Evolutionary conservation across 2,888 invertebrate species (phyloP).

Genomic region (Mythimna lalbum): DNA sequence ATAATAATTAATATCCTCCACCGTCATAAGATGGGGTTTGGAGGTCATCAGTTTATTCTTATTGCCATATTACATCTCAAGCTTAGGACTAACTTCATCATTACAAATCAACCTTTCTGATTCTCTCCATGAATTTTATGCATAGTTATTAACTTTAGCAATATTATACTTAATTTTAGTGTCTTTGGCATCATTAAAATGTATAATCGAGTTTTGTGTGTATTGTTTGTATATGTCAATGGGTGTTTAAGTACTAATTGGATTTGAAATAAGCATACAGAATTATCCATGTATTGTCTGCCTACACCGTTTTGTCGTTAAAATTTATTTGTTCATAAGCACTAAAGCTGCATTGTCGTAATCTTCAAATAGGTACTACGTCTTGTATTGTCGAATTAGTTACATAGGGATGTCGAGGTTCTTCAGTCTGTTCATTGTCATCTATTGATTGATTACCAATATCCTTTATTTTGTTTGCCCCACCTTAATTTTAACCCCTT

Average conservation of each 20-base stretch:
- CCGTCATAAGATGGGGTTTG: background rate
- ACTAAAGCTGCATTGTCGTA: constrained; percentile 33
- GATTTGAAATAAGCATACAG: constrained; percentile 24
- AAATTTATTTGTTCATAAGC: constrained; percentile 37
- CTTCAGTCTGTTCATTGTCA: constrained; percentile 8
- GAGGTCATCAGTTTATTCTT: constrained; percentile 2
- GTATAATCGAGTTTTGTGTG: constrained; percentile 13
- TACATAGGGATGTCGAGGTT: background rate
- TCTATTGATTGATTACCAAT: background rate
- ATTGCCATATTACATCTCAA: background rate
- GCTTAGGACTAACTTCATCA: background rate
- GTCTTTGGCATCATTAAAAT: constrained; percentile 24
- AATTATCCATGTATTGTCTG: constrained; percentile 14
- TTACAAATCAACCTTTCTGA: constrained; percentile 3
- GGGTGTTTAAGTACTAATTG: constrained; percentile 39
- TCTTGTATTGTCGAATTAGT: constrained; percentile 18
- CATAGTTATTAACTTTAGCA: constrained; percentile 17
- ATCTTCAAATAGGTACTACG: constrained; percentile 28
- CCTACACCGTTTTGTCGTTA: constrained; percentile 20
- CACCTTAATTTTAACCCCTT: background rate
- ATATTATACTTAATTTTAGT: constrained; percentile 15
- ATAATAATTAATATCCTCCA: background rate
- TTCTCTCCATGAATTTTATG: constrained; percentile 14
- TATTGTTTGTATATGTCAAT: constrained; percentile 49
- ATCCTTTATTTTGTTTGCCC: constrained; percentile 9